phyloP scores from a whole-genome alignment of 2,888 invertebrate genomes.

The Chrysolina haemoptera region DNA sequence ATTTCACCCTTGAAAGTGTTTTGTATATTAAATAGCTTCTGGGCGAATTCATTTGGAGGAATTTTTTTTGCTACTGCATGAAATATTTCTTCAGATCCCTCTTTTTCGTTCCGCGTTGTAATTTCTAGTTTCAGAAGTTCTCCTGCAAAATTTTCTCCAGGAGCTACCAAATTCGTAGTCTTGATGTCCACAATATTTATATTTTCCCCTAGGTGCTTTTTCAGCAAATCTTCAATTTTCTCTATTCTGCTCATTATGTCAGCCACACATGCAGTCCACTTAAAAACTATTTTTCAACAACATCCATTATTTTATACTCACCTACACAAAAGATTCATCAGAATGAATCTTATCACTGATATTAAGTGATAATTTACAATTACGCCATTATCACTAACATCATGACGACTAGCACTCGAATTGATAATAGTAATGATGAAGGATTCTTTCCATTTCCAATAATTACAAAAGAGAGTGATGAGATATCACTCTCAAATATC shows the following conservation, averaged over 20 bases:
- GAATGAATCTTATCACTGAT: no score
- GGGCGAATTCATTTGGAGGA: neutral
- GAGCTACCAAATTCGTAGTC: conserved; percentile 16
- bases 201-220: conserved; percentile 6
- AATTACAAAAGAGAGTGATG: no score
- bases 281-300: neutral
- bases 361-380: no score
- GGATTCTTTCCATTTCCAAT: no score
- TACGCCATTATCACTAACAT: no score
- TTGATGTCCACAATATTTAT: neutral
- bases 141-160: conserved; percentile 32
- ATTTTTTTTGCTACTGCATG: conserved; percentile 25
- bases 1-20: conserved; percentile 71
- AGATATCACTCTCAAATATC: no score
- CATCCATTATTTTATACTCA: neutral
- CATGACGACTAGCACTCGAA: no score
- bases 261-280: no score
- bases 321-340: neutral
- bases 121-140: conserved; percentile 28
- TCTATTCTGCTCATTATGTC: conserved; percentile 4
- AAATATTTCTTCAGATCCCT: conserved; percentile 6
- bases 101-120: neutral
- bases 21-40: conserved; percentile 68
- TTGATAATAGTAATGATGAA: no score
- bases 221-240: conserved; percentile 17